phyloP scores from a whole-genome alignment of 1,140 invertebrate species.

The Bombus waltoni region DNA sequence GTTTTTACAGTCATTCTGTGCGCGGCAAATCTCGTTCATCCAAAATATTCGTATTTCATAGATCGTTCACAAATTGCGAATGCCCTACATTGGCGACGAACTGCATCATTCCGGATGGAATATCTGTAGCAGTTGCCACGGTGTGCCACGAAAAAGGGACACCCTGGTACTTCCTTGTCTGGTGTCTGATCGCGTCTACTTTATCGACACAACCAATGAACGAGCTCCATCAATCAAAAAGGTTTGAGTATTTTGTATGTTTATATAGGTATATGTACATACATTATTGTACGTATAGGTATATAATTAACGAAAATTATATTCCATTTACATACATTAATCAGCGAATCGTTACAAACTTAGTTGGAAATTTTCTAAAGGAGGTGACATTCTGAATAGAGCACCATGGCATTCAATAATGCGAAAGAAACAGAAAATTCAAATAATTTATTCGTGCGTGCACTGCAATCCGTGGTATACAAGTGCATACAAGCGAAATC shows the following conservation, averaged over 20 bases:
- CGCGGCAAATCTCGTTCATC: background rate
- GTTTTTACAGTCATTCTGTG: background rate
- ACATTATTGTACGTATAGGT: too few relatives aligned
- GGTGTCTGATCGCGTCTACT: conserved; percentile 92
- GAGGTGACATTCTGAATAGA: too few relatives aligned
- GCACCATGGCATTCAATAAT: too few relatives aligned
- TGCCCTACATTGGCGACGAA: conserved; percentile 93
- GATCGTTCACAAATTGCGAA: conserved; percentile 93
- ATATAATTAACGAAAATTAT: background rate
- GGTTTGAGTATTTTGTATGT: conserved; percentile 74
- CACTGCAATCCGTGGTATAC: too few relatives aligned
- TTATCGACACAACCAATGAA: conserved; percentile 91
- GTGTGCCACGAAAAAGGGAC: conserved; percentile 86
- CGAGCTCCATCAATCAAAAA: conserved; percentile 86
- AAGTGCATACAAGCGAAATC: too few relatives aligned
- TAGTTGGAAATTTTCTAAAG: background rate
- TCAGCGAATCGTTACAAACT: background rate
- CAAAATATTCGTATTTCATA: conserved; percentile 75
- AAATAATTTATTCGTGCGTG: too few relatives aligned
- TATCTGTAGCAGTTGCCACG: conserved; percentile 95
- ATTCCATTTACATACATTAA: background rate
- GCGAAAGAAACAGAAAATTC: too few relatives aligned
- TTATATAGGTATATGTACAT: background rate
- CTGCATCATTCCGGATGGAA: conserved; percentile 98
- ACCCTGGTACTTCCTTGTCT: conserved; percentile 93